Percentiles rank a stretch among this genome's conserved stretches.
phyloP scores from a whole-genome alignment of 53 echinoderm and acorn worm species.

The Holothuria scabra region DNA sequence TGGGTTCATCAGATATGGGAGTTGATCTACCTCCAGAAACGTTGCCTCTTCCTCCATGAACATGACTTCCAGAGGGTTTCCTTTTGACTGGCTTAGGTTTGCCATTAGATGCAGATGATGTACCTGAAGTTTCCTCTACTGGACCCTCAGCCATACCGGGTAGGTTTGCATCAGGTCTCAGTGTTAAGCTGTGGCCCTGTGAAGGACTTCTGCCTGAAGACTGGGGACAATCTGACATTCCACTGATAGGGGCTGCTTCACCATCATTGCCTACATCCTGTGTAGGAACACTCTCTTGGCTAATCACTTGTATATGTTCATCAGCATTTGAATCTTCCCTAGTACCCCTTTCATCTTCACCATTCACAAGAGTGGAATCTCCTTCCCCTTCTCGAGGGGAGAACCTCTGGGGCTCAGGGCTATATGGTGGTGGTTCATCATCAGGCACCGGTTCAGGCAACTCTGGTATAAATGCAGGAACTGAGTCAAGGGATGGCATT shows the following conservation, averaged over 20 bases:
- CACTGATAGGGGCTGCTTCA: too few species aligned
- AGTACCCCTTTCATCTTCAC: too few species aligned
- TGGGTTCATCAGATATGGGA: background rate
- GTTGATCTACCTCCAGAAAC: background rate
- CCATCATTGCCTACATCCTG: too few species aligned
- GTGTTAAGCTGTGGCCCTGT: too few species aligned
- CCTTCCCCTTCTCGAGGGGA: too few species aligned
- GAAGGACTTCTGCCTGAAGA: too few species aligned
- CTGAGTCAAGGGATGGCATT: slow-evolving; percentile 73
- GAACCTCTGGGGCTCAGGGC: slow-evolving; percentile 41
- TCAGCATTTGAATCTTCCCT: slow-evolving; percentile 18
- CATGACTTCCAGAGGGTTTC: background rate
- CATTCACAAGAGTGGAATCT: too few species aligned
- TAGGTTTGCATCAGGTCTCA: background rate
- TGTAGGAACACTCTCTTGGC: too few species aligned
- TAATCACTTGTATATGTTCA: background rate
- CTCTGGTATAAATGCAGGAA: slow-evolving; percentile 80
- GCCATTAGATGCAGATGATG: background rate
- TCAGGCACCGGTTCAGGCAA: slow-evolving; percentile 53
- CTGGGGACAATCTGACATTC: too few species aligned
- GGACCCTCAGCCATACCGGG: too few species aligned
- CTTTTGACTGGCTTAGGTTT: background rate
- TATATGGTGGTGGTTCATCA: slow-evolving; percentile 90
- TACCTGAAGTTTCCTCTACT: background rate
- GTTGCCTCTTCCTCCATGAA: too few species aligned